Base-by-base conservation (phyloP, 2,888 invertebrate genomes). In the Acronicta alni region DNA sequence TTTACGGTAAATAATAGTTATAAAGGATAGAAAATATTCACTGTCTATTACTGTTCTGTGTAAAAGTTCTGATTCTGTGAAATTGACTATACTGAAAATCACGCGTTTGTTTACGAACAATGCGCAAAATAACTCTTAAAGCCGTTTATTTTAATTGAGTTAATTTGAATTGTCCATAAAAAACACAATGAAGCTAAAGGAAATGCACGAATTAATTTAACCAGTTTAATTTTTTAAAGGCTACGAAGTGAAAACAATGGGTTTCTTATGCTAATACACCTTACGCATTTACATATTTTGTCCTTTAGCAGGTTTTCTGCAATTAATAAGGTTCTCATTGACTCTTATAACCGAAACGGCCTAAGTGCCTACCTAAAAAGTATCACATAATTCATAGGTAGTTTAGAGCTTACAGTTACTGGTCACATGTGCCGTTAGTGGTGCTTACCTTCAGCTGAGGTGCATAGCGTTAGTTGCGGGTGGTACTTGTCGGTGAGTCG, bases 401-500 rank as follows among this genome's bases (percentile, higher is more conserved):
- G 26, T 8, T 1, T 26, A 8, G 9, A 10, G 26, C 2, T 26
- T 26, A 26, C 26, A 26, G 1, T 30, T 3, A 30, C 2, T 2
- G 12, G 12, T 41, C 39, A 6, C 14, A 17, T 17, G 23, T 20
- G 5, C 16, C 8, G 18, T 47, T 20, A 15, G 20, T 18, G 10
- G 16, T 30, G 42, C 72, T 93, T 94, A 97, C 97, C 97, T 90
- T 96, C 95, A 49, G 97, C 96, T 16, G 97, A 96, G 56, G 97
- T 97, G 87, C 97, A 97, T 76, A 97, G 95, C 42, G 97, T 96
- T 86, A 97, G 95, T 79, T 96, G 96, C 67, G 97, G 96, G 57
- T 97, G 96, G 89, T 98, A 98, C 85, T 96, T 96, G 79, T 96
- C 96, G 8, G 97, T 97, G 78, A 97, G 95, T 72, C 97, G 95